A percentile compares a stretch with the other conserved stretches of the same genome.
Conservation (phyloP, 2,113 vertebrate species). For the Actenoides hombroni region DNA sequence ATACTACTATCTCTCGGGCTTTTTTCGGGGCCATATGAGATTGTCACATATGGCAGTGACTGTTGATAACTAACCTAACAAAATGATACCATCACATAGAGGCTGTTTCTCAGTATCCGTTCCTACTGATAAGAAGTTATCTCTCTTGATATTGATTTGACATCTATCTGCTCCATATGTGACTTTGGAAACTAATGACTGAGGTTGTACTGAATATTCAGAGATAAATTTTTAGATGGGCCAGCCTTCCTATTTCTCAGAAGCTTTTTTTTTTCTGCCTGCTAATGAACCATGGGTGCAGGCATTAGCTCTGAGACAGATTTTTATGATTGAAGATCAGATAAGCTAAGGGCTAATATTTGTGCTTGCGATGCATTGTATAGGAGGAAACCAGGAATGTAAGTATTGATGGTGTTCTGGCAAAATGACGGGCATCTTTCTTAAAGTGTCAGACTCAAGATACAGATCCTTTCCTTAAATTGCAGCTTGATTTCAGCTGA, state of each 20-base stretch:
- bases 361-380: constrained; percentile 3
- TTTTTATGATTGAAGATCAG: constrained; percentile 43
- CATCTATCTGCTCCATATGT: constrained; percentile 71
- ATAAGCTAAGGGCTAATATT: constrained; percentile 47
- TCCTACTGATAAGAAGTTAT: constrained; percentile 74
- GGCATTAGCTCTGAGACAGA: constrained; percentile 47
- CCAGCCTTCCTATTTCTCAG: constrained; percentile 55
- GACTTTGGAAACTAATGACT: constrained; percentile 68
- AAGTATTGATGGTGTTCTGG: neutral
- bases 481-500: neutral
- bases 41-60: constrained; percentile 31
- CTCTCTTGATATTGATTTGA: constrained; percentile 72
- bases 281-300: constrained; percentile 60
- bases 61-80: constrained; percentile 70
- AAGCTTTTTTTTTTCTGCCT: neutral
- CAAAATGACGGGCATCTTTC: neutral
- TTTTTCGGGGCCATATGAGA: constrained; percentile 27
- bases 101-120: constrained; percentile 56
- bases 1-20: constrained; percentile 1
- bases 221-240: constrained; percentile 66
- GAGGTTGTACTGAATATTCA: constrained; percentile 64
- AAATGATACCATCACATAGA: constrained; percentile 65
- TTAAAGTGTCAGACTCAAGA: neutral
- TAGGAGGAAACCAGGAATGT: neutral
- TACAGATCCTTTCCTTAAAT: neutral